Evolutionary conservation across 37 sponge, comb jelly and placozoan genomes (phyloP), one percentile per base, ranked within the genome.

Genomic region (Hormiphora californensis): DNA sequence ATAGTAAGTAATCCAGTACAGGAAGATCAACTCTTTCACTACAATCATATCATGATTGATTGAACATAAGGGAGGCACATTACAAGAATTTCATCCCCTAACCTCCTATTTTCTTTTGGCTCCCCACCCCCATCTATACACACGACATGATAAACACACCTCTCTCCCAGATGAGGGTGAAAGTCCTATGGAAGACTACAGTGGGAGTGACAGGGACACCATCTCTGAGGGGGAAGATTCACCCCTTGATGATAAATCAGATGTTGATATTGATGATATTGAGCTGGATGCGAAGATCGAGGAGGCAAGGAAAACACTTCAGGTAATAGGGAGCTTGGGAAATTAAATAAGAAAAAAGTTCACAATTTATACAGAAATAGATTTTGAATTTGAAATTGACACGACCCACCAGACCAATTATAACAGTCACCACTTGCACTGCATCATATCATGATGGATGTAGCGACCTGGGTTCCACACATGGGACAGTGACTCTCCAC

Each of bases 241-340:
- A 25, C 38, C 31, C 7, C 27, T 35, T 36, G 68, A 65, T 8
- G 38, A 65, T 7, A 65, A 65, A 39, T 35, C 38, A 35, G 68
- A 65, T 65, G 39, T 65, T 15, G 68, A 65, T 19, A 15, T 65
- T 7, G 68, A 65, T 35, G 68, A 65, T 65, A 65, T 65, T 25
- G 68, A 65, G 39, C 38, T 65, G 68, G 68, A 65, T 28, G 68
- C 68, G 19, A 65, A 65, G 68, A 65, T 65, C 34, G 68, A 65
- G 39, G 68, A 65, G 38, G 68, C 68, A 17, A 8, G 68, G 68
- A 65, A 65, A 65, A 25, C 68, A 3, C 38, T 65, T 4, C 68
- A 65, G 68, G 68, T 65, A 25, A 32, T 36, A 25, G 7, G 23
- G 21, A 57, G 25, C 12, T 46, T 12, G 8, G 51, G 11, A 8